phyloP scores from a whole-genome alignment of 2,888 invertebrate species.

The Acronicta alni region DNA sequence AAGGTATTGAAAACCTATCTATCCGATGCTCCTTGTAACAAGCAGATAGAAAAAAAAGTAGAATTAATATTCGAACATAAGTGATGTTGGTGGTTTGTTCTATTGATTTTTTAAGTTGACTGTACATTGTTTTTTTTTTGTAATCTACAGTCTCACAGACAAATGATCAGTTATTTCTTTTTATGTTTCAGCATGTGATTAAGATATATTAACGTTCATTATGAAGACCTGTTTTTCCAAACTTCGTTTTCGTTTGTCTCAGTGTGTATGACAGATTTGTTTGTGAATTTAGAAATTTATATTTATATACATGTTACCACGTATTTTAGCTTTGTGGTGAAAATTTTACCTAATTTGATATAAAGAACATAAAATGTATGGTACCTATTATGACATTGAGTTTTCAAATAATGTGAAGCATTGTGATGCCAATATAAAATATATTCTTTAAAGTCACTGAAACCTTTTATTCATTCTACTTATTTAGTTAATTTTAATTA shows the following conservation, averaged over 20 bases:
- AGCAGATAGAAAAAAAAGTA: background rate
- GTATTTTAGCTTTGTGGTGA: background rate
- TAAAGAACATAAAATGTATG: constrained; percentile 1
- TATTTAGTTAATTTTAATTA: too few relatives aligned
- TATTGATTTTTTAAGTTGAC: background rate
- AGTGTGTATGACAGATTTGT: constrained; percentile 20
- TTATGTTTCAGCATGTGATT: constrained; percentile 13
- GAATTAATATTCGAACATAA: background rate
- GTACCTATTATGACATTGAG: too few relatives aligned
- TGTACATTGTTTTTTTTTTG: background rate
- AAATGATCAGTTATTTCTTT: constrained; percentile 12
- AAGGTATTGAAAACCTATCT: constrained; percentile 1
- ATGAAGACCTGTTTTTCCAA: constrained; percentile 5
- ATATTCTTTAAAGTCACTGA: too few relatives aligned
- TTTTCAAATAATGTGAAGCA: too few relatives aligned
- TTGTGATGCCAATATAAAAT: too few relatives aligned
- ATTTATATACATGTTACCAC: background rate
- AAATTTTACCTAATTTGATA: constrained; percentile 11
- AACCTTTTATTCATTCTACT: too few relatives aligned
- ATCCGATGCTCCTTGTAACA: background rate
- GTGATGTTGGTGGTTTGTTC: background rate
- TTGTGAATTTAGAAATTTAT: constrained; percentile 9
- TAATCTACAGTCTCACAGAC: background rate
- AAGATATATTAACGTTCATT: constrained; percentile 8
- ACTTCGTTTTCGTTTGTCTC: constrained; percentile 1